Evolutionary conservation across 2,797 vertebrate species (phyloP).

Genomic region (Mionectes olivaceus): DNA sequence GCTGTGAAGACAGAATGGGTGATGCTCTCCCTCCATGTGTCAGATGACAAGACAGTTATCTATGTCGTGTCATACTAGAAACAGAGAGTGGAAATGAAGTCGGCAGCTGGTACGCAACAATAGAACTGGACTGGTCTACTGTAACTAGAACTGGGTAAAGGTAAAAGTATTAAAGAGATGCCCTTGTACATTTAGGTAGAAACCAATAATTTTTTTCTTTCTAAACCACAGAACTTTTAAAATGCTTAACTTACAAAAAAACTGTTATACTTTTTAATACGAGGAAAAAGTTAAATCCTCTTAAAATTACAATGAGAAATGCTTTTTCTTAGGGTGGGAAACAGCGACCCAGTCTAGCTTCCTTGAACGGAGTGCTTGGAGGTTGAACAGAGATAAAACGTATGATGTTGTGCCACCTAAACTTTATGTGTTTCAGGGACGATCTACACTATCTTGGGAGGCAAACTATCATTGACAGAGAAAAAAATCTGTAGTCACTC

Average conservation of each 20-base stretch:
- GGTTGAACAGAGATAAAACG: background rate
- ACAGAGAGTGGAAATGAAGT: background rate
- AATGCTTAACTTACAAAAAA: background rate
- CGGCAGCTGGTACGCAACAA: background rate
- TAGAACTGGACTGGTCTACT: background rate
- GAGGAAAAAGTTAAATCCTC: background rate
- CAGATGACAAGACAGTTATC: background rate
- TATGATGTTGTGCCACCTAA: background rate
- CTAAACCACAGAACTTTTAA: background rate
- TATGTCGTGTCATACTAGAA: background rate
- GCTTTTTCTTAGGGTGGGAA: background rate
- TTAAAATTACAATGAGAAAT: background rate
- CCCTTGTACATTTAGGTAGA: background rate
- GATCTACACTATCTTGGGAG: background rate
- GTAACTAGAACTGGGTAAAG: background rate
- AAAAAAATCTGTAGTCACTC: background rate
- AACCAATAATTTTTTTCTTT: background rate
- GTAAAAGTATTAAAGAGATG: background rate
- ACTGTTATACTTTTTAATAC: rapidly evolving
- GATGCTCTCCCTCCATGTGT: background rate
- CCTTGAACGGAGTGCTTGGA: background rate
- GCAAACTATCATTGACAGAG: background rate
- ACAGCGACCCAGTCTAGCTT: background rate
- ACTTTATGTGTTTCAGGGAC: background rate
- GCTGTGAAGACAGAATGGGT: background rate